These are phyloP conservation scores for Enteromius treurensis DNA, from an alignment of 2,797 vertebrate species.

Conservation along the genomic window DNA sequence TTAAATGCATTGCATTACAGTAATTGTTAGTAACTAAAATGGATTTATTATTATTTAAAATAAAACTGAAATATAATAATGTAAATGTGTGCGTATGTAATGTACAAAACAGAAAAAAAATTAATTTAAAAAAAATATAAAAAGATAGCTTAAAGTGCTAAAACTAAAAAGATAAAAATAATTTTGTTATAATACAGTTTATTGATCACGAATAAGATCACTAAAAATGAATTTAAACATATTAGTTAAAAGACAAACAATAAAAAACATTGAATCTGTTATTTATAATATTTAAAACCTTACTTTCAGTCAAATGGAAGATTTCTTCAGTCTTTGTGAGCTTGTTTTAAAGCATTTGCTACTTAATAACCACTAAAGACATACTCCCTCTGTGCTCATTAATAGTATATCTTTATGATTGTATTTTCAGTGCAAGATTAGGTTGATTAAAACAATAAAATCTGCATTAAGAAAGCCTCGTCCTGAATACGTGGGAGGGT, in stretches of 20 bases:
- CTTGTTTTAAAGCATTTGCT: too few species aligned
- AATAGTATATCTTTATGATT: neutral
- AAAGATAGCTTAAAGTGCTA: too few species aligned
- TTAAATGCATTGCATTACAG: neutral
- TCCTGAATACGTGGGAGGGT: neutral
- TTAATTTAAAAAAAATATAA: too few species aligned
- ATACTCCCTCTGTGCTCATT: neutral
- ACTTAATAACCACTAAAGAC: neutral
- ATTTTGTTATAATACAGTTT: too few species aligned
- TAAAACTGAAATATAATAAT: neutral
- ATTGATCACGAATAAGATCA: neutral
- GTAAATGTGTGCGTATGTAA: neutral
- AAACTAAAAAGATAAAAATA: too few species aligned
- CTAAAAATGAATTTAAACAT: neutral
- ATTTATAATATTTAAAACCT: neutral
- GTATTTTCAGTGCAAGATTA: neutral
- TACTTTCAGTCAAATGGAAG: neutral
- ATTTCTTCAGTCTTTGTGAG: too few species aligned
- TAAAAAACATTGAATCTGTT: neutral
- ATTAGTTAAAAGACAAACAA: neutral
- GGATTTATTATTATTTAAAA: neutral
- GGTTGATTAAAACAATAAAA: neutral
- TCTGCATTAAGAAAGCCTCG: slow-evolving; percentile 5
- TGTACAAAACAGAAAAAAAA: too few species aligned
- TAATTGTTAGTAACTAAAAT: neutral